Base-by-base conservation (phyloP, 2,888 invertebrate species). In the Taenaris catops region DNA sequence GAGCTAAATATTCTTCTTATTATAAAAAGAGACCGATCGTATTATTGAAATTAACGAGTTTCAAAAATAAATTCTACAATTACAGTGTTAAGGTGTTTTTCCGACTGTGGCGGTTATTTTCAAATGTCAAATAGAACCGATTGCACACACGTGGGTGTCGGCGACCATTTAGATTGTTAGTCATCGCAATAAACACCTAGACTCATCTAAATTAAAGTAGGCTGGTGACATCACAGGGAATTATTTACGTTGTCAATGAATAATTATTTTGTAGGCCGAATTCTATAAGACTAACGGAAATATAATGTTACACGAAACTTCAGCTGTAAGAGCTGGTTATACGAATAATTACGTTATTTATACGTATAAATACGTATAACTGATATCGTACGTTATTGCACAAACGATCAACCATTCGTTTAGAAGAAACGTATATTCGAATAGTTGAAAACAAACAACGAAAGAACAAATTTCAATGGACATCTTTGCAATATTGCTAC, bases 111-210 rank as follows among this genome's bases (percentile, higher is more conserved):
- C 20, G 17, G 33, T 44, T 49, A 48, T 54, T 47, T 44, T 63
- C 54, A 59, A 62, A 62, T 63, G 64, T 68, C 63, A 69, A 68
- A 66, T 53, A 58, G 57, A 63, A 51, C 58, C 61, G 65, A 70
- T 66, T 72, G 64, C 71, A 59, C 55, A 60, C 46, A 64, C 62
- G 81, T 81, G 74, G 81, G 79, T 47, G 56, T 66, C 38, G 58
- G 55, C 58, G 61, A 61, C 59, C 61, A 65, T 71, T 68, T 69
- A 71, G 63, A 64, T 54, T 63, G 67, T 79, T 75, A 74, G 64
- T 79, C 78, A 74, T 63, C 57, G 70, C 63, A 69, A 70, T 71
- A 74, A 76, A 72, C 63, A 62, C 69, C 70, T 64, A 66, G 64
- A 67, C 69, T 61, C 58, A 53, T 67, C 70, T 69, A 69, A 72